A percentile compares a stretch with the other conserved stretches of the same genome.
phyloP scores from a whole-genome alignment of 2,888 invertebrate species.

The Polyommatus iphigenia region DNA sequence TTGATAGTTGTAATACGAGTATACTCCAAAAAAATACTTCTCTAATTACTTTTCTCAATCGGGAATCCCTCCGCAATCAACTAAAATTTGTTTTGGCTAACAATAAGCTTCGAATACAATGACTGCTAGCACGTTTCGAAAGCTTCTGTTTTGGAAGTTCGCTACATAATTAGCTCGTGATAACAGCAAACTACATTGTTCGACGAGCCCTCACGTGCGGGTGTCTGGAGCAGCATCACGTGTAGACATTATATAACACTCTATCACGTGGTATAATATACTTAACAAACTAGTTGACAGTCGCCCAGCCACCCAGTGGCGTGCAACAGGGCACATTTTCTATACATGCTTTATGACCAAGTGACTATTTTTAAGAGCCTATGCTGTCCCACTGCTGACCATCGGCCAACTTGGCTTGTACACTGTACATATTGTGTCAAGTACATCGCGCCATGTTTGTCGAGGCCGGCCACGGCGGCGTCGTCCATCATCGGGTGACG shows the following conservation, averaged over 20 bases:
- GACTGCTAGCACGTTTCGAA: background rate
- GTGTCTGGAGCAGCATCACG: background rate
- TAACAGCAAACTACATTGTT: background rate
- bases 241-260: background rate
- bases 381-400: no score
- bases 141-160: background rate
- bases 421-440: no score
- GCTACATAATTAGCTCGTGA: background rate
- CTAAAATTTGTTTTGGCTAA: background rate
- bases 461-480: no score
- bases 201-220: background rate
- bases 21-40: no score
- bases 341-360: no score
- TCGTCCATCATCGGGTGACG: no score
- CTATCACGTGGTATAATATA: background rate
- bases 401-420: no score
- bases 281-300: background rate
- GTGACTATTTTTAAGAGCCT: no score
- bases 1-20: background rate
- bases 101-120: background rate
- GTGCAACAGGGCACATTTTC: no score
- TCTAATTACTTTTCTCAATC: no score
- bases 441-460: no score
- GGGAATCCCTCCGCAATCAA: background rate
- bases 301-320: no score